Evolutionary conservation across 2,888 invertebrate genomes (phyloP), one percentile per base, ranked within the genome.

Genomic region (Machimus rusticus): DNA sequence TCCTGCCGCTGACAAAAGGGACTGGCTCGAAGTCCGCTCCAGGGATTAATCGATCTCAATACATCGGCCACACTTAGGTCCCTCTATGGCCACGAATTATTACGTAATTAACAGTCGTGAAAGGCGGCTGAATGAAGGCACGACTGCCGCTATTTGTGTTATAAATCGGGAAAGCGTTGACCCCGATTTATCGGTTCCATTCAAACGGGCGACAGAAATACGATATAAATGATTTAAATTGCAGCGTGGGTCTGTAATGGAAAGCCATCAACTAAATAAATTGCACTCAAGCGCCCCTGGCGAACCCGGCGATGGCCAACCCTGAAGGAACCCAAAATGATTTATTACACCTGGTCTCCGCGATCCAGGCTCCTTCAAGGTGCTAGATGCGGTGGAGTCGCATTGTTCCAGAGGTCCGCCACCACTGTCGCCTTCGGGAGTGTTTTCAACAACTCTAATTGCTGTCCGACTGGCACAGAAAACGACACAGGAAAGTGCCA

Each of bases 261-360:
- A 85, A 85, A 85, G 46, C 85, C 74, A 85, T 85, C 85, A 85
- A 74, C 74, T 74, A 85, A 85, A 85, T 85, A 85, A 85, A 85
- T 85, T 85, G 85, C 85, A 85, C 85, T 74, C 85, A 74, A 19
- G 43, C 74, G 31, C 6, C 74, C 19, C 19, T 85, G 46, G 46
- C 19, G 23, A 66, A 66, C 28, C 66, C 66, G 66, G 23, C n/a
- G 19, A 28, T 12, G 66, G 28, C 12, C 66, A 19, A 2, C 6
- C 12, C 66, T 9, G 19, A 57, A 66, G 66, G 66, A 66, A 66
- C 66, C 23, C 23, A 66, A 66, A 28, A 66, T 66, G 66, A 66
- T 66, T 66, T 66, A 66, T 66, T 66, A 12, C 12, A 28, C 66
- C 66, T 66, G 43, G 23, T 66, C 28, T 19, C 1, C 12, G 66